Evolutionary conservation across 2,113 vertebrate genomes (phyloP), one percentile per base, ranked within the genome.

Genomic region (Malaclemys terrapin): DNA sequence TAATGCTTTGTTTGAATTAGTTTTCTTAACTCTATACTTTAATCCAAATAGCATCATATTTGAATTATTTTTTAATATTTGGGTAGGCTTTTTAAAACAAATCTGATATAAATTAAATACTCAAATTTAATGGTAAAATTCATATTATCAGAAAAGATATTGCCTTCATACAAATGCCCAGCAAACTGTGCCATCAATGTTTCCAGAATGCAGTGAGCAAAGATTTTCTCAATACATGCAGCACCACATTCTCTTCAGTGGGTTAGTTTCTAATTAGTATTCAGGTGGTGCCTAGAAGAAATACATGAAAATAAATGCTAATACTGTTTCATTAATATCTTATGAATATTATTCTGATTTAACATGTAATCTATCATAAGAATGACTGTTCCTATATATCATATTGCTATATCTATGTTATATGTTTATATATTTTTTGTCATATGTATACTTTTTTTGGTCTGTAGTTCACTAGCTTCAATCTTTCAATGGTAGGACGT

Each of bases 171-270:
- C 50, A 49, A 56, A 82, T 82, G 38, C 24, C 24, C 78, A 96
- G 89, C 82, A 91, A 93, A 75, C 89, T 93, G 93, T 94, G 93
- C 95, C 12, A 27, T 56, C 96, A 53, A 85, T 91, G 82, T 96
- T 87, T 96, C 87, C 93, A 89, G 76, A 95, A 93, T 45, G 76
- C 56, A 80, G 50, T 16, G 52, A 94, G 76, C 47, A 89, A 72
- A 91, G 85, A 97, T 97, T 96, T 94, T 93, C 89, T 93, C 85
- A 92, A 93, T 96, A 95, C 86, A 93, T 96, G 93, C 90, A 89
- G 84, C 79, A 83, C 81, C 93, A 95, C 89, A 95, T 25, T 31
- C 31, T 78, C 90, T 80, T 27, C 86, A 78, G 90, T 88, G 82
- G 49, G 4, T 96, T 94, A 76, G 88, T 78, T 62, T 88, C 88